Percentiles rank a stretch among this genome's conserved stretches.
Conservation (phyloP, 2,888 invertebrate species). For the Carpatolechia fugitivella region DNA sequence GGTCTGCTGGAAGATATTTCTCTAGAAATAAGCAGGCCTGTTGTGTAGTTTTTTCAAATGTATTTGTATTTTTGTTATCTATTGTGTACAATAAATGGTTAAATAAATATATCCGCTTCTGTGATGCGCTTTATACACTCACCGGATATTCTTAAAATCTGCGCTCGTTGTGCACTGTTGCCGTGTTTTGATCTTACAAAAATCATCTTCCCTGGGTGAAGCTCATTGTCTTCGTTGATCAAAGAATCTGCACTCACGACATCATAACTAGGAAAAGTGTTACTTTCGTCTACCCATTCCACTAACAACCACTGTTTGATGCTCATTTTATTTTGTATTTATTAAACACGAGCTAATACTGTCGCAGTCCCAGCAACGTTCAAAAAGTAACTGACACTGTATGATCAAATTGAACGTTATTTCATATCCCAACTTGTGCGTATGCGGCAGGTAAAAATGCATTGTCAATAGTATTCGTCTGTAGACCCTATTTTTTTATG, state of each 20-base stretch:
- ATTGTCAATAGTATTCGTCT: conserved; percentile 24
- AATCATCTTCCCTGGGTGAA: conserved; percentile 44
- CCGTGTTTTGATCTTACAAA: conserved; percentile 33
- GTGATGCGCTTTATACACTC: too few relatives aligned
- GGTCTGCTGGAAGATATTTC: too few relatives aligned
- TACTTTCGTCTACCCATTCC: conserved; percentile 51
- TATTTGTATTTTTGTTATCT: too few relatives aligned
- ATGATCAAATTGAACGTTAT: too few relatives aligned
- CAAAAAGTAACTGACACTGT: not conserved
- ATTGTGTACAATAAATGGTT: too few relatives aligned
- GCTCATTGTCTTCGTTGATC: conserved; percentile 34
- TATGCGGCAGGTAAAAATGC: conserved; percentile 32
- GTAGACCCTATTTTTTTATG: not conserved
- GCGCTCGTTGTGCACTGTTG: conserved; percentile 39
- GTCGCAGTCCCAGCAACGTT: not conserved
- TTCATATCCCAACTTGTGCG: conserved; percentile 1
- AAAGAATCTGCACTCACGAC: conserved; percentile 42
- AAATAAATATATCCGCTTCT: too few relatives aligned
- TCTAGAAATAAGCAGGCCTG: too few relatives aligned
- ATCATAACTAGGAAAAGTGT: conserved; percentile 46
- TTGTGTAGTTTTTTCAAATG: too few relatives aligned
- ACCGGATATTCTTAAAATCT: conserved; percentile 53
- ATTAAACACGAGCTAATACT: not conserved
- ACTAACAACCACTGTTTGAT: conserved; percentile 52
- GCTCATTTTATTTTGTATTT: conserved; percentile 35